A percentile compares a stretch with the other conserved stretches of the same genome.
Conservation (phyloP, 2,888 invertebrate genomes). For the Ectemnius cavifrons region DNA sequence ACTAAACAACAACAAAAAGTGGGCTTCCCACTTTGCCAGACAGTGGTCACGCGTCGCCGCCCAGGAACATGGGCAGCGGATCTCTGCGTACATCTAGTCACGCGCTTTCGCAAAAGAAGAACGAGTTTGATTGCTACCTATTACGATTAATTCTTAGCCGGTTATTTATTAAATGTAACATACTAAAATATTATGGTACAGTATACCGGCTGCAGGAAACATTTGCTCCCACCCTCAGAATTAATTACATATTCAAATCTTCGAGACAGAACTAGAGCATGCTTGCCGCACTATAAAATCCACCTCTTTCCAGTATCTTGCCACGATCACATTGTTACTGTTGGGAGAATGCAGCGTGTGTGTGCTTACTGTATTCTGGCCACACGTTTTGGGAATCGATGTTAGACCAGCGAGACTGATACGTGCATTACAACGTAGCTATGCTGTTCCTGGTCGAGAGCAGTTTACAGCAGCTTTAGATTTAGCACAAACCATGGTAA, state of each 20-base stretch:
- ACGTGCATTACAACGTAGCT: slow-evolving; percentile 86
- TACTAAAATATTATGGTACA: too few relatives aligned
- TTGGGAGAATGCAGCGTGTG: slow-evolving; percentile 86
- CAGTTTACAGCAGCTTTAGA: slow-evolving; percentile 90
- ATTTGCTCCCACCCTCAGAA: too few relatives aligned
- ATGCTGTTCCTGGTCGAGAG: slow-evolving; percentile 86
- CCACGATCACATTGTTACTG: slow-evolving; percentile 84
- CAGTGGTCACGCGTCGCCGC: slow-evolving; percentile 66
- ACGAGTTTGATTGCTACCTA: slow-evolving; percentile 51
- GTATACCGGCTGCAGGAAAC: too few relatives aligned
- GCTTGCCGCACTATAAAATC: slow-evolving; percentile 6
- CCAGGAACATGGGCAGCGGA: slow-evolving; percentile 61
- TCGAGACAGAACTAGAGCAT: neutral
- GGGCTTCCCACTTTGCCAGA: slow-evolving; percentile 55
- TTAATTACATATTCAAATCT: neutral
- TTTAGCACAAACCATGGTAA: slow-evolving; percentile 83
- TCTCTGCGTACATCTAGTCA: slow-evolving; percentile 53
- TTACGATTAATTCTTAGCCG: slow-evolving; percentile 55
- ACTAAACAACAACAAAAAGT: slow-evolving; percentile 38
- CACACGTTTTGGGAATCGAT: slow-evolving; percentile 87
- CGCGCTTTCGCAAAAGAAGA: slow-evolving; percentile 58
- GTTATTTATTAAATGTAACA: slow-evolving; percentile 26
- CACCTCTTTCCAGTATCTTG: slow-evolving; percentile 82
- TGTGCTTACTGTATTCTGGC: slow-evolving; percentile 86
- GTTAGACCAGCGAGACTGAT: slow-evolving; percentile 84